These are phyloP conservation scores for Microctonus hyperodae DNA, from an alignment of 2,888 invertebrate genomes.

Conservation along the genomic window DNA sequence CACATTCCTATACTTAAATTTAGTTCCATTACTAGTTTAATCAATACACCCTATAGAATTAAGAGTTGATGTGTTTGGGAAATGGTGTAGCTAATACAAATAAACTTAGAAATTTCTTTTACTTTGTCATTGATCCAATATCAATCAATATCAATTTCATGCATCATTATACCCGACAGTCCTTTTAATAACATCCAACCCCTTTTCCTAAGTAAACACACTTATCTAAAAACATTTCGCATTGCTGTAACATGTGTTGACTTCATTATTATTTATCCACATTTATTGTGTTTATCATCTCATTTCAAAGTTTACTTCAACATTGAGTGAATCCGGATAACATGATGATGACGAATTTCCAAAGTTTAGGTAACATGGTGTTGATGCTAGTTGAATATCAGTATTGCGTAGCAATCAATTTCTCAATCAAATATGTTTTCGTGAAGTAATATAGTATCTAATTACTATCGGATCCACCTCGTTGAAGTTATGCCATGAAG, in stretches of 20 bases:
- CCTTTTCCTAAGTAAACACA: neutral
- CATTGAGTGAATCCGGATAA: neutral
- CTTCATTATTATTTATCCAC: neutral
- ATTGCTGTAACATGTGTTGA: neutral
- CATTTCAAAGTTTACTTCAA: neutral
- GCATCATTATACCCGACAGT: neutral
- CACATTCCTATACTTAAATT: neutral
- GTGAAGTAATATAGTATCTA: neutral
- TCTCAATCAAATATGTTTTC: neutral
- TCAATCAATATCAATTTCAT: neutral
- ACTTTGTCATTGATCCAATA: neutral
- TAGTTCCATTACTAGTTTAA: neutral
- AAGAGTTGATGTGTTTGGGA: neutral
- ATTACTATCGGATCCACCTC: conserved; percentile 6
- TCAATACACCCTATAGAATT: neutral
- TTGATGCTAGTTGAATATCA: conserved; percentile 8
- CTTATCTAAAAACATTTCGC: neutral
- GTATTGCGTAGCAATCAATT: neutral
- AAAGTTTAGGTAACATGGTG: neutral
- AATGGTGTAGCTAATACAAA: neutral
- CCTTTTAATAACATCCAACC: neutral
- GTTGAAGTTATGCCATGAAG: conserved; percentile 12
- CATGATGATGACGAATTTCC: neutral
- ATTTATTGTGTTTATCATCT: neutral
- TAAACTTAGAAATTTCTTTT: neutral